Conservation (phyloP, 2,797 vertebrate genomes). For the Liparis tanakae region DNA sequence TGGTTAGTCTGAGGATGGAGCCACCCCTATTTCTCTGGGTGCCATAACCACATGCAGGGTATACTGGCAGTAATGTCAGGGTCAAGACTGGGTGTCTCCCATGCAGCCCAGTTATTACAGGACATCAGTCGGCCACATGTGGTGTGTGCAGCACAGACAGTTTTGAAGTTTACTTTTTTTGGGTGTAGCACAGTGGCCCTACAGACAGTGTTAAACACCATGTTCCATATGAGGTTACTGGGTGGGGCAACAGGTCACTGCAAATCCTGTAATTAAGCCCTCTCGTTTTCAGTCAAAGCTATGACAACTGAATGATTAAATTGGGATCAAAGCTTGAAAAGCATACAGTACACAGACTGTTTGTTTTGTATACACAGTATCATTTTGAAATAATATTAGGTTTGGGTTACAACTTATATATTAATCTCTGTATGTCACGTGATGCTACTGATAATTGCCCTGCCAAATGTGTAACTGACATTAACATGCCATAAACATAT, state of each 20-base stretch:
- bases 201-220: conserved; percentile 63
- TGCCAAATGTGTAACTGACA: conserved; percentile 10
- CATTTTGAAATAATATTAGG: not conserved
- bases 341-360: not conserved
- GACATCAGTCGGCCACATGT: conserved; percentile 45
- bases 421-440: not conserved
- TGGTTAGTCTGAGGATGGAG: conserved; percentile 14
- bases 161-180: conserved; percentile 77
- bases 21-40: conserved; percentile 20
- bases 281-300: conserved; percentile 47
- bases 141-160: conserved; percentile 30
- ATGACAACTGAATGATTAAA: conserved; percentile 43
- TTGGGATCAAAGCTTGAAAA: conserved; percentile 16
- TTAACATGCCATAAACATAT: conserved; percentile 24
- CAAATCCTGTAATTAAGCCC: conserved; percentile 62
- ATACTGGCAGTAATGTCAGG: conserved; percentile 59
- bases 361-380: not conserved
- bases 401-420: not conserved
- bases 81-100: conserved; percentile 59
- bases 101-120: conserved; percentile 63
- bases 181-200: conserved; percentile 69
- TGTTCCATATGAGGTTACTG: conserved; percentile 65
- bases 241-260: conserved; percentile 72
- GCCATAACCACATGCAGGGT: conserved; percentile 63
- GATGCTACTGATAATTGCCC: not conserved